Conservation (phyloP, 2,888 invertebrate genomes). For the Hetaerina titia region DNA sequence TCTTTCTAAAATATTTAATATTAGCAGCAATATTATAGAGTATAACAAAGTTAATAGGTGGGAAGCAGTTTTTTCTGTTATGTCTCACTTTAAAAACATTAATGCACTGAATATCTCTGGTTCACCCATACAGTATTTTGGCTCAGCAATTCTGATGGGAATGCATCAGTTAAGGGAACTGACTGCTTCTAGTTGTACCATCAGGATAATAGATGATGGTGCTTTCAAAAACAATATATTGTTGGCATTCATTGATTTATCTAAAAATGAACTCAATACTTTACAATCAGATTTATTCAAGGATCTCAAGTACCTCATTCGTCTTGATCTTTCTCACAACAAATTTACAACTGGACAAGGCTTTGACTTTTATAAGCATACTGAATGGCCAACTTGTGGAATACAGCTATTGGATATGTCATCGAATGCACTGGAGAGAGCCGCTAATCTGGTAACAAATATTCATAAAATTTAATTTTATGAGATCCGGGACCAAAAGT, state of each 20-base stretch:
- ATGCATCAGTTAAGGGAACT: background rate
- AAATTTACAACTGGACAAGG: background rate
- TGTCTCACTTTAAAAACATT: background rate
- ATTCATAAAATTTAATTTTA: background rate
- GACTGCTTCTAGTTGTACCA: background rate
- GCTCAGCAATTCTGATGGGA: background rate
- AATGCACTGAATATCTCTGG: background rate
- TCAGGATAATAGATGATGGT: background rate
- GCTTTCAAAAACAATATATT: background rate
- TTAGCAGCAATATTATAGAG: background rate
- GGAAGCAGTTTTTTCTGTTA: background rate
- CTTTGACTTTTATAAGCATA: background rate
- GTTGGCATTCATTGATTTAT: background rate
- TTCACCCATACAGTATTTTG: background rate
- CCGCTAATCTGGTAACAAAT: background rate
- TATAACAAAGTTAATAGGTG: background rate
- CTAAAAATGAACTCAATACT: background rate
- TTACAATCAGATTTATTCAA: background rate
- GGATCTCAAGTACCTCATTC: background rate
- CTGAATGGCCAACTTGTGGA: background rate
- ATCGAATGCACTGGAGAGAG: background rate
- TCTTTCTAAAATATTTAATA: background rate
- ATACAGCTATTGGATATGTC: background rate
- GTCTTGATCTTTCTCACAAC: background rate
- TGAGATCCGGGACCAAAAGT: no score